Conservation (phyloP, 2,888 invertebrate genomes). For the Drosophila eohydei region DNA sequence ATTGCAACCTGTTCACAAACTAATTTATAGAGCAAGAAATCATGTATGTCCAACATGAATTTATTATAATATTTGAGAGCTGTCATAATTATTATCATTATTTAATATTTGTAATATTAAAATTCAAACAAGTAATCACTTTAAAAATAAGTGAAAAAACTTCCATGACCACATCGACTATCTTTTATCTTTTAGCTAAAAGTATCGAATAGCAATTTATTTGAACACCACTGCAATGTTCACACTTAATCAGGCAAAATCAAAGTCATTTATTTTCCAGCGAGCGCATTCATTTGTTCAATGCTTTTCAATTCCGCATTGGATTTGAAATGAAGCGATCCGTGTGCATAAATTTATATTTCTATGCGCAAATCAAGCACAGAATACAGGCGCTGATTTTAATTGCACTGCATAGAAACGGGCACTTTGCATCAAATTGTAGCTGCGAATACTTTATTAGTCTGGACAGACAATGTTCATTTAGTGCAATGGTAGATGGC, state of each 20-base stretch:
- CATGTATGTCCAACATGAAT: too few relatives aligned
- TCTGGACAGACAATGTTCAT: slow-evolving; percentile 12
- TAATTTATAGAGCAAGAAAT: too few relatives aligned
- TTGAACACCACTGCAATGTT: slow-evolving; percentile 6
- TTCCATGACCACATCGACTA: not conserved
- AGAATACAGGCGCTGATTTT: slow-evolving; percentile 40
- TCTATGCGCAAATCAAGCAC: slow-evolving; percentile 57
- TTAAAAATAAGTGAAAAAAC: too few relatives aligned
- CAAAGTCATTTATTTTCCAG: slow-evolving; percentile 12
- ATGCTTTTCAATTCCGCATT: slow-evolving; percentile 36
- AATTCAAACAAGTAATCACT: too few relatives aligned
- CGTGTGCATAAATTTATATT: slow-evolving; percentile 50
- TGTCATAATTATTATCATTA: not conserved
- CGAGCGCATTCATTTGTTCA: slow-evolving; percentile 32
- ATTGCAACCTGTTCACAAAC: too few relatives aligned
- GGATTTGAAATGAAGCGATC: slow-evolving; percentile 41
- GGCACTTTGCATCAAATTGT: slow-evolving; percentile 31
- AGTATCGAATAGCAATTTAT: not conserved
- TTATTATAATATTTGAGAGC: too few relatives aligned
- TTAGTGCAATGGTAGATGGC: slow-evolving; percentile 1
- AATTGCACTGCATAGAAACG: slow-evolving; percentile 47
- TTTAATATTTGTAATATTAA: not conserved
- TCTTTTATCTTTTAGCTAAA: not conserved
- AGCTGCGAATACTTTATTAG: slow-evolving; percentile 23
- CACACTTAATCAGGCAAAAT: slow-evolving; percentile 9